A percentile compares a stretch with the other conserved stretches of the same genome.
phyloP scores from a whole-genome alignment of 2,888 invertebrate genomes.

The Trichogramma evanescens region DNA sequence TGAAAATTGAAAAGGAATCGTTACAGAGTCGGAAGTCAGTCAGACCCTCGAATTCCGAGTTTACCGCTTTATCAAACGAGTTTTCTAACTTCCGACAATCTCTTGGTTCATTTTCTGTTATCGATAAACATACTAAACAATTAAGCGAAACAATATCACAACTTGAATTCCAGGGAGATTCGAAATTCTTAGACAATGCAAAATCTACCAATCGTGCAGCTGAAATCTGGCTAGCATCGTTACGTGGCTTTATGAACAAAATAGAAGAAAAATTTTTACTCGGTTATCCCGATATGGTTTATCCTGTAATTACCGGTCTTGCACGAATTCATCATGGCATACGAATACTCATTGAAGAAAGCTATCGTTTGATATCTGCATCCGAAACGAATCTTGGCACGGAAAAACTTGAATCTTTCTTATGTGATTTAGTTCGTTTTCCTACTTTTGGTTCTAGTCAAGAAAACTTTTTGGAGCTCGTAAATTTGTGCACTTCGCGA shows the following conservation, averaged over 20 bases:
- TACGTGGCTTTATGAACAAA: slow-evolving; percentile 53
- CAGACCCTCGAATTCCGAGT: slow-evolving; percentile 31
- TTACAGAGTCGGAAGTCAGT: slow-evolving; percentile 32
- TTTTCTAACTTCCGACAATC: slow-evolving; percentile 39
- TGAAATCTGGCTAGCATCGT: slow-evolving; percentile 52
- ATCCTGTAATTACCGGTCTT: slow-evolving; percentile 64
- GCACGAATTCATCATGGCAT: slow-evolving; percentile 63
- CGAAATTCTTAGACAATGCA: slow-evolving; percentile 35
- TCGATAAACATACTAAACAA: slow-evolving; percentile 39
- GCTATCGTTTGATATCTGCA: slow-evolving; percentile 49
- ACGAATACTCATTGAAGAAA: slow-evolving; percentile 52
- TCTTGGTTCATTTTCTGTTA: slow-evolving; percentile 40
- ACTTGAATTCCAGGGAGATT: slow-evolving; percentile 37
- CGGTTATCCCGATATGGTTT: slow-evolving; percentile 73
- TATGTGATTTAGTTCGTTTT: slow-evolving; percentile 52
- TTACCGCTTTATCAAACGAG: slow-evolving; percentile 33
- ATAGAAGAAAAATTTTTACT: slow-evolving; percentile 53
- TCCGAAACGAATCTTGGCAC: slow-evolving; percentile 29
- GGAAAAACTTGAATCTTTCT: slow-evolving; percentile 32
- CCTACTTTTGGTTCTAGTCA: slow-evolving; percentile 46
- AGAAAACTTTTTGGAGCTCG: slow-evolving; percentile 41
- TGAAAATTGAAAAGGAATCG: slow-evolving; percentile 22
- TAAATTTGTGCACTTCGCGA: slow-evolving; percentile 49
- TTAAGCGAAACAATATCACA: slow-evolving; percentile 46
- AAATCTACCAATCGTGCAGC: slow-evolving; percentile 47